phyloP scores from a whole-genome alignment of 2,888 invertebrate genomes.

The Blera fallax region DNA sequence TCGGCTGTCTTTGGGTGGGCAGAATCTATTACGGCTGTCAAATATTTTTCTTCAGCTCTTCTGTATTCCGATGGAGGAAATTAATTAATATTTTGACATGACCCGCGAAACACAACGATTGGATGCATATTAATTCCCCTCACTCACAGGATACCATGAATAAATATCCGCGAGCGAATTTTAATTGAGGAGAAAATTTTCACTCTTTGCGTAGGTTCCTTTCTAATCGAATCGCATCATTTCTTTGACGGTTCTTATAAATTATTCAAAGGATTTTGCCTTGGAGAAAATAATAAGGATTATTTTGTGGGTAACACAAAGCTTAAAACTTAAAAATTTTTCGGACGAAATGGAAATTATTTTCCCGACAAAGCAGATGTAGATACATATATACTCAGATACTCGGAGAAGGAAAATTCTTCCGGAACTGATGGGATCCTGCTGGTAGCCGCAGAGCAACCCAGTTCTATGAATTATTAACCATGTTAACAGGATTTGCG shows the following conservation, averaged over 20 bases:
- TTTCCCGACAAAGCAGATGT: neutral
- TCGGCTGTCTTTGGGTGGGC: constrained; percentile 24
- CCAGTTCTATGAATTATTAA: constrained; percentile 39
- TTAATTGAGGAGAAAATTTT: constrained; percentile 50
- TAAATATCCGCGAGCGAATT: constrained; percentile 36
- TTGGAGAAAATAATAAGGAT: constrained; percentile 42
- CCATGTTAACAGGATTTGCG: constrained; percentile 42
- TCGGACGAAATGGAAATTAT: constrained; percentile 25
- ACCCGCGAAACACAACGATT: constrained; percentile 29
- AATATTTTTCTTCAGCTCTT: constrained; percentile 34
- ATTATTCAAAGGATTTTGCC: constrained; percentile 47
- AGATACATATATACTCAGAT: too few relatives aligned
- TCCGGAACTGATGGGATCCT: constrained; percentile 40
- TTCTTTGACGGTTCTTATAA: constrained; percentile 41
- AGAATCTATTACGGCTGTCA: constrained; percentile 53
- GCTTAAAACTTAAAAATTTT: constrained; percentile 20
- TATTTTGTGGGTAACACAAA: neutral
- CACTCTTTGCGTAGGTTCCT: neutral
- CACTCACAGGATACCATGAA: constrained; percentile 22
- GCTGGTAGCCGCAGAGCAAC: constrained; percentile 19
- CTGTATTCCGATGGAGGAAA: constrained; percentile 22
- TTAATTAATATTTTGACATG: constrained; percentile 63
- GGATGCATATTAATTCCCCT: constrained; percentile 68
- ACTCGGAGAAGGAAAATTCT: constrained; percentile 6
- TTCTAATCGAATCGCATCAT: constrained; percentile 38